Evolutionary conservation across 2,797 vertebrate species (phyloP), one percentile per base, ranked within the genome.

Genomic region (Arremon aurantiirostris): DNA sequence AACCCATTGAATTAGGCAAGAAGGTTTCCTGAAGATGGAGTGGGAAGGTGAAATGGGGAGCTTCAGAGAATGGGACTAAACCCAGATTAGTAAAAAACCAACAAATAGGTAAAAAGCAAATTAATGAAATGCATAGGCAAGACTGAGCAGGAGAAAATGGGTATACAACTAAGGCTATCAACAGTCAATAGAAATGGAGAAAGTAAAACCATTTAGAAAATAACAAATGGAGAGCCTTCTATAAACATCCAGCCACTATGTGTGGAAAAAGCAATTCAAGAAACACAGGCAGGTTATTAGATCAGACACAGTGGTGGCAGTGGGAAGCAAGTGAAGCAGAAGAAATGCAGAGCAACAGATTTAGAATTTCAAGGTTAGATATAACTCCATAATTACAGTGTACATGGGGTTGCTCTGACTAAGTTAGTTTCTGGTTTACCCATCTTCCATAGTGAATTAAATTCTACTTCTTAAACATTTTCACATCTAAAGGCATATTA

Each of bases 391-490:
- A 88, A 90, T 32, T 79, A 42, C 59, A n/a, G 61, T 52, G 55
- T 83, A 78, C 72, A 52, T 41, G 32, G 14, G 18, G 14, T 65
- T 84, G n/a, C 42, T 93, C 55, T 73, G 39, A 73, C 61, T 71
- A 46, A 79, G 69, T 20, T 30, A 24, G 37, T 79, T 89, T 77
- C 61, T 92, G 41, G 57, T 92, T 93, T 94, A 80, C 70, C 27
- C 27, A 41, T 76, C 52, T 55, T 64, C 56, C 63, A 34, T 32
- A 63, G 60, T 85, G 81, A 90, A 91, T 94, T 86, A 86, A 90
- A 57, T 91, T 87, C 68, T 80, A 44, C 76, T 80, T 72, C 56
- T 95, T 55, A 91, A 89, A 72, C 46, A 35, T 83, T 92, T 94
- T 89, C 92, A 78, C 41, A 41, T 85, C 57, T 66, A 78, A 81